Percentiles rank a stretch among this genome's conserved stretches.
These are phyloP conservation scores for Drosophila sechellia DNA, from an alignment of 1,140 invertebrate genomes.

Conservation along the genomic window DNA sequence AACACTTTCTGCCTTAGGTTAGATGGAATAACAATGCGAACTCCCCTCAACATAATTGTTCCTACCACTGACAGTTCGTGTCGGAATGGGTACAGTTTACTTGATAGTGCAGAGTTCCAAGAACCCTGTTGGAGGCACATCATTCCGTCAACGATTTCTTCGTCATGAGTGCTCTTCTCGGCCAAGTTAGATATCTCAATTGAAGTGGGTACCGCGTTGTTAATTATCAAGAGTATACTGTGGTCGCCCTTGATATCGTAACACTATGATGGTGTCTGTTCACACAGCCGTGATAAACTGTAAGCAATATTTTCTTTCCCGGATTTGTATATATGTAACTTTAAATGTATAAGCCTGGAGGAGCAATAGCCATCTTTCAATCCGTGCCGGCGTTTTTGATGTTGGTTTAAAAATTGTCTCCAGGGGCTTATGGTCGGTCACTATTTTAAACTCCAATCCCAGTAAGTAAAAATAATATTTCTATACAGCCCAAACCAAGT, in stretches of 20 bases:
- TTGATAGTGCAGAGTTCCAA: background rate
- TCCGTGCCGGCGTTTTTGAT: no score
- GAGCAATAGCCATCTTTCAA: background rate
- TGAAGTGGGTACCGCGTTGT: background rate
- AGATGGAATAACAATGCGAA: background rate
- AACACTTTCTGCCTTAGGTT: background rate
- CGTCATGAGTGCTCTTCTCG: background rate
- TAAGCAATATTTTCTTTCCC: background rate
- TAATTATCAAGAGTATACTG: background rate
- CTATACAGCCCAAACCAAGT: background rate
- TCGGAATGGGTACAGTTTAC: background rate
- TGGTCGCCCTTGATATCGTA: background rate
- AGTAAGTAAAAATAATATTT: background rate
- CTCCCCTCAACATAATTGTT: slow-evolving; percentile 1
- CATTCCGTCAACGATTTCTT: background rate
- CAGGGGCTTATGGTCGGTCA: background rate
- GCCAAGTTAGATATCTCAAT: background rate
- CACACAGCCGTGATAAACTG: background rate
- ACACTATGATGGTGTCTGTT: background rate
- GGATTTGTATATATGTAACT: background rate
- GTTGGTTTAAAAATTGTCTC: no score
- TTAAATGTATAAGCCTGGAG: background rate
- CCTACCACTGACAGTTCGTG: background rate
- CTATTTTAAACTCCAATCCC: background rate
- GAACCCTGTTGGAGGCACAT: no score